Evolutionary conservation across 2,113 vertebrate genomes (phyloP).

Genomic region (Athene noctua): DNA sequence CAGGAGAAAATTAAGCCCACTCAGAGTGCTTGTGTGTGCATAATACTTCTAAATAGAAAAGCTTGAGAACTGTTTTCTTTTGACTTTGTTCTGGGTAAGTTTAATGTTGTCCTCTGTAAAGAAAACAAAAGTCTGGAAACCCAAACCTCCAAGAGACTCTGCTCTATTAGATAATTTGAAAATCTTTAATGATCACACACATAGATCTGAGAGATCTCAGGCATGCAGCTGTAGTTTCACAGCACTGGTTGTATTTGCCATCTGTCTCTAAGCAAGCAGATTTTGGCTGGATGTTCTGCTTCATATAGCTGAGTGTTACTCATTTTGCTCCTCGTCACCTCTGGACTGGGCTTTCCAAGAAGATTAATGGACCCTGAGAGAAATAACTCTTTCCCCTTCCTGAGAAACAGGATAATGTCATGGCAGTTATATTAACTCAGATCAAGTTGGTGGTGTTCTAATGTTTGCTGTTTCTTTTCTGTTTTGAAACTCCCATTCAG

Average conservation of each 20-base stretch:
- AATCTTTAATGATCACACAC: slow-evolving; percentile 70
- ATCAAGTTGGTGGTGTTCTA: neutral
- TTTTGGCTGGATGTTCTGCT: slow-evolving; percentile 61
- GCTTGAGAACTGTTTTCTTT: slow-evolving; percentile 34
- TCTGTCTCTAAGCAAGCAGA: slow-evolving; percentile 70
- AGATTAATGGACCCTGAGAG: slow-evolving; percentile 44
- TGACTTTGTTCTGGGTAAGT: neutral
- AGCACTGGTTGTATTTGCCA: slow-evolving; percentile 67
- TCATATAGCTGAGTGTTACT: slow-evolving; percentile 42
- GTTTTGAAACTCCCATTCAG: neutral
- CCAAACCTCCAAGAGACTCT: slow-evolving; percentile 57
- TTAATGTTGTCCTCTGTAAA: slow-evolving; percentile 31
- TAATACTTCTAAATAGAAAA: neutral
- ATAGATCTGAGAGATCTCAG: slow-evolving; percentile 71
- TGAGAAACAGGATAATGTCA: neutral
- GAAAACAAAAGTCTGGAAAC: slow-evolving; percentile 48
- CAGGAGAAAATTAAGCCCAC: neutral
- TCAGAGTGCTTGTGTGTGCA: neutral
- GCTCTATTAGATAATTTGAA: slow-evolving; percentile 63
- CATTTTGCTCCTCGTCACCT: slow-evolving; percentile 23
- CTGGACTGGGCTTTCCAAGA: slow-evolving; percentile 24
- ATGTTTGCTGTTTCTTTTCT: neutral
- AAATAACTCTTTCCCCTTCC: neutral
- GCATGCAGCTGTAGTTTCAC: slow-evolving; percentile 66
- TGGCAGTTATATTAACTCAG: neutral